These are phyloP conservation scores for Eleutherodactylus coqui DNA, from an alignment of 2,797 vertebrate species.

Conservation along the genomic window DNA sequence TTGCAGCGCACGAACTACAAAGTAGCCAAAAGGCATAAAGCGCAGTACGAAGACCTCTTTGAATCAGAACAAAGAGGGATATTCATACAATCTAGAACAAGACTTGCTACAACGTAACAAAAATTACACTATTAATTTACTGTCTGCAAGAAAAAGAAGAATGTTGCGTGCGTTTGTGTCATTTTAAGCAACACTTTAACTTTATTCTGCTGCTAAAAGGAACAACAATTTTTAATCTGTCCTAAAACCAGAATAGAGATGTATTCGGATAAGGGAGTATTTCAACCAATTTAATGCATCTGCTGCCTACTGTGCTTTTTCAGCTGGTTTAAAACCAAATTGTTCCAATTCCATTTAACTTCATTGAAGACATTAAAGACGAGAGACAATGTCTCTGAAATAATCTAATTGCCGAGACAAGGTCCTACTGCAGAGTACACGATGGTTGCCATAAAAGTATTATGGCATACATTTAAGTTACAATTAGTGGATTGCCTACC, in stretches of 20 bases:
- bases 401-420: background rate
- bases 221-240: background rate
- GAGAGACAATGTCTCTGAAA: background rate
- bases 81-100: background rate
- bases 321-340: conserved; percentile 49
- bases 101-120: background rate
- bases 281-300: conserved; percentile 27
- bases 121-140: conserved; percentile 16
- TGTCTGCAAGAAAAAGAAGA: background rate
- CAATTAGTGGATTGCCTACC: background rate
- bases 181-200: background rate
- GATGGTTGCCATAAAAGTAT: background rate
- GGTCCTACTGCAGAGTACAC: background rate
- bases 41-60: background rate
- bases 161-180: background rate
- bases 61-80: background rate
- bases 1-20: background rate
- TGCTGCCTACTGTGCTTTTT: conserved; percentile 56
- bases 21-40: conserved; percentile 8
- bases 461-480: background rate
- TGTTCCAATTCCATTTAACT: conserved; percentile 46
- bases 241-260: background rate
- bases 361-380: conserved; percentile 41
- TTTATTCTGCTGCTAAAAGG: background rate
- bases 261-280: background rate